Conservation (phyloP, 2,888 invertebrate species). For the Andrena dorsata region DNA sequence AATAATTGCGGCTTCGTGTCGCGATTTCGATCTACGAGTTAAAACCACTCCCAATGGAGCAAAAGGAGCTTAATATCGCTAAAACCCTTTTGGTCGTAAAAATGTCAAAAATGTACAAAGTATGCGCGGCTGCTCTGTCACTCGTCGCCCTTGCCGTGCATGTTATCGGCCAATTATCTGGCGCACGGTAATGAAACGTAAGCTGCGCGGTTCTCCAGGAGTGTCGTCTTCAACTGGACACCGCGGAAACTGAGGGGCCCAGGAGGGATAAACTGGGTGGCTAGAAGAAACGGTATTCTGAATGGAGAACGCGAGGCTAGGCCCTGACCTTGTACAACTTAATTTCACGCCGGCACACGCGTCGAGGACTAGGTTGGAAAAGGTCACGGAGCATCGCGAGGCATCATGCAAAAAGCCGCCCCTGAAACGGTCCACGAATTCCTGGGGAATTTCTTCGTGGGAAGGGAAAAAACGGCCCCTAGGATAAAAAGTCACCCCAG, state of each 20-base stretch:
- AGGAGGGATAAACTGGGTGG: no score
- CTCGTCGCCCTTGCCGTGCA: no score
- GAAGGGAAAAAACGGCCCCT: conserved; percentile 62
- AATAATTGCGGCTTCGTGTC: not conserved
- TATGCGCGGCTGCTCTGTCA: not conserved
- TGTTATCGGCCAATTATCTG: conserved; percentile 10
- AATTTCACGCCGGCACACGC: conserved; percentile 62
- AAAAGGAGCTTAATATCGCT: not conserved
- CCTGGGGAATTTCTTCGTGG: conserved; percentile 75
- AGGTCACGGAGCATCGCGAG: conserved; percentile 73
- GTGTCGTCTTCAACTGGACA: no score
- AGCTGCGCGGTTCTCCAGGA: not conserved
- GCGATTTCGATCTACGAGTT: not conserved
- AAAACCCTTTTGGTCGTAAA: not conserved
- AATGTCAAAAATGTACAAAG: not conserved
- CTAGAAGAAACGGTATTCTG: conserved; percentile 8
- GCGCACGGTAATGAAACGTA: not conserved
- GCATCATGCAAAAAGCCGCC: conserved; percentile 81
- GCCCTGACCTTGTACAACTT: conserved; percentile 68
- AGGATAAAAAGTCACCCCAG: conserved; percentile 72
- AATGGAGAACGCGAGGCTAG: conserved; percentile 35
- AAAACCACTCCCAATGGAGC: no score
- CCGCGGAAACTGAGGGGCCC: no score
- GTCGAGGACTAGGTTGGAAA: conserved; percentile 71
- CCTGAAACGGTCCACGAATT: conserved; percentile 79